Base-by-base conservation (phyloP, 2,797 vertebrate species). In the Sylvilagus floridanus region DNA sequence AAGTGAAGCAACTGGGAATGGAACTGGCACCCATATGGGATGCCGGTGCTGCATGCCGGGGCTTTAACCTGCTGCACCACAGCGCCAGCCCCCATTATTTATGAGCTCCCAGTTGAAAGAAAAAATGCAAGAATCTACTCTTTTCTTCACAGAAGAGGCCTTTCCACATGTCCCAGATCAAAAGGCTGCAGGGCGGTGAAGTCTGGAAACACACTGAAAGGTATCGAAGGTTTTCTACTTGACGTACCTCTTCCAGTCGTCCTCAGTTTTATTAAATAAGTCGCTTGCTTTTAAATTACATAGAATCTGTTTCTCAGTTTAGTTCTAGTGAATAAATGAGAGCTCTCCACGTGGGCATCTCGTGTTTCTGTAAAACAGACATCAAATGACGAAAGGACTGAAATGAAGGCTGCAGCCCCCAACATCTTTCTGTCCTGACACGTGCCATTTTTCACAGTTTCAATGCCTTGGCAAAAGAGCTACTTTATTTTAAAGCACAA, bases 81-180 rank as follows among this genome's bases (percentile, higher is more conserved):
- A 47, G 42, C 42, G 42, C 42, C 42, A 47, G 42, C 76, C 24
- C 37, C 8, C 50, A 17, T 71, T 77, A 90, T 76, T 93, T 73
- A 68, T 92, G 52, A 87, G 50, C 37, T 90, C 88, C 57, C 3
- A 84, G 6, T 16, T 65, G n/a, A 68, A 77, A 88, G 75, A 42
- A 78, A 83, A 60, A 84, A 73, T 30, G 17, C 32, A 88, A 57
- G 35, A n/a, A 82, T 50, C 66, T 86, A 32, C 68, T 86, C 72
- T 91, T 96, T 60, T 96, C 65, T 96, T 93, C 63, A 62, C 97
- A 97, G 96, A 37, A 93, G 30, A 92, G 84, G 76, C 54, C 95
- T 89, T 63, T 47, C 83, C 37, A n/a, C 72, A 0, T 68, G 86
- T 65, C 65, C 81, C 17, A 92, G 75, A 69, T 54, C 92, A n/a